A percentile compares a stretch with the other conserved stretches of the same genome.
phyloP scores from a whole-genome alignment of 2,113 vertebrate genomes.

The Panthera uncia region DNA sequence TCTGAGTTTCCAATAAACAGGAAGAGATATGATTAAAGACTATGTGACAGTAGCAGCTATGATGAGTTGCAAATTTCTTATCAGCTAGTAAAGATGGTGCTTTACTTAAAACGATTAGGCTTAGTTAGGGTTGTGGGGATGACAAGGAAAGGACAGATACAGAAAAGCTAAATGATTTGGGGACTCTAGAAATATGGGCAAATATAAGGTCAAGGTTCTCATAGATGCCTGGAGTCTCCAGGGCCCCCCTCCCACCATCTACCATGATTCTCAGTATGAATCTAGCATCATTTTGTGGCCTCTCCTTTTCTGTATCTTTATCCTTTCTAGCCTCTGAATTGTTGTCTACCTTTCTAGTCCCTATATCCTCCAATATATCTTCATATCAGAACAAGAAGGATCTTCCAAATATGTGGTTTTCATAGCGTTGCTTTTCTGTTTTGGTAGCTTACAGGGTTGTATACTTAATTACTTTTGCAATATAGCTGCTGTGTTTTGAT shows the following conservation, averaged over 20 bases:
- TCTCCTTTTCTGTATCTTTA: background rate
- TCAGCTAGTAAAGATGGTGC: background rate
- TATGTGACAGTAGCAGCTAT: background rate
- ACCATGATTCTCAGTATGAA: background rate
- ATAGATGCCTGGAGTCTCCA: background rate
- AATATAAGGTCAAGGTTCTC: background rate
- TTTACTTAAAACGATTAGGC: background rate
- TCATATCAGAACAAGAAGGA: background rate
- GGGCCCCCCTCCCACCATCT: background rate
- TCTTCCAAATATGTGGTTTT: background rate
- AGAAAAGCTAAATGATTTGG: background rate
- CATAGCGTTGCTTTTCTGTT: background rate
- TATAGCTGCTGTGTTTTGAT: background rate
- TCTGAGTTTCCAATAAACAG: background rate
- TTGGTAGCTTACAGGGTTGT: background rate
- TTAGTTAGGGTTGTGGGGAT: background rate
- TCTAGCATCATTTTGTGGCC: background rate
- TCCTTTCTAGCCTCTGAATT: background rate
- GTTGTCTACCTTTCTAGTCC: background rate
- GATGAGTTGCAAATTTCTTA: background rate
- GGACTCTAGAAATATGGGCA: background rate
- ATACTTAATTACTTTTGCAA: background rate
- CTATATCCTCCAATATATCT: background rate
- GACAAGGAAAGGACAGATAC: background rate
- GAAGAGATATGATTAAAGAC: background rate